Base-by-base conservation (phyloP, 2,113 vertebrate genomes). In the Rutilus rutilus region DNA sequence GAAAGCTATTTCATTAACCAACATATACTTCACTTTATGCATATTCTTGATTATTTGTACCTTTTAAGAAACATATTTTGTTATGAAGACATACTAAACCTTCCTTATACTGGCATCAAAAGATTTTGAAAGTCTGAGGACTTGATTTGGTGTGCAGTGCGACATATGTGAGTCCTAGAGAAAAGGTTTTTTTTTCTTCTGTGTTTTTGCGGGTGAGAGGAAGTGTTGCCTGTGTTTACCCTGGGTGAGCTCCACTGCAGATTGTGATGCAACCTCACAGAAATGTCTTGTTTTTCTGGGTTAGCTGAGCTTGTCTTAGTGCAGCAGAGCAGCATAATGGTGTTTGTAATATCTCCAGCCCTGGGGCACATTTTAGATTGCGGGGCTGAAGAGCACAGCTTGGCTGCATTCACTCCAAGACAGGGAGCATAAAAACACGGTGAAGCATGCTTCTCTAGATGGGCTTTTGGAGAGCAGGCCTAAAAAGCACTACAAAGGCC, bases 181-280 rank as follows among this genome's bases (percentile, higher is more conserved):
- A 64, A 33, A 76, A 75, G 78, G 78, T 39, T 1, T 17, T 45
- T 47, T 15, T 76, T 50, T 7, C n/a, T 76, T 33, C 25, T 67
- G 27, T 76, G n/a, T 36, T 6, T 23, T 86, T 54, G 84, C 19
- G 85, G 79, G 77, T 80, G 71, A 86, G 67, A 85, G 84, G 85
- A 71, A 78, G 75, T 59, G 82, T 33, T 90, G 88, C 80, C 84
- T 81, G 89, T 88, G 87, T 87, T 88, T 87, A 86, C 78, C 78
- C 78, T 67, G 67, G 59, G 39, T 62, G 59, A 88, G 30, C 59
- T 64, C 67, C 65, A 19, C 75, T 82, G 64, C 57, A 82, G 60
- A 67, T 82, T 77, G 83, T 87, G 87, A 86, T 90, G 85, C 87
- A 90, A 88, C 78, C 33, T 83, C 47, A 67, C 42, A 83, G 80